Conservation (phyloP, 2,797 vertebrate genomes). For the Amblyraja radiata region DNA sequence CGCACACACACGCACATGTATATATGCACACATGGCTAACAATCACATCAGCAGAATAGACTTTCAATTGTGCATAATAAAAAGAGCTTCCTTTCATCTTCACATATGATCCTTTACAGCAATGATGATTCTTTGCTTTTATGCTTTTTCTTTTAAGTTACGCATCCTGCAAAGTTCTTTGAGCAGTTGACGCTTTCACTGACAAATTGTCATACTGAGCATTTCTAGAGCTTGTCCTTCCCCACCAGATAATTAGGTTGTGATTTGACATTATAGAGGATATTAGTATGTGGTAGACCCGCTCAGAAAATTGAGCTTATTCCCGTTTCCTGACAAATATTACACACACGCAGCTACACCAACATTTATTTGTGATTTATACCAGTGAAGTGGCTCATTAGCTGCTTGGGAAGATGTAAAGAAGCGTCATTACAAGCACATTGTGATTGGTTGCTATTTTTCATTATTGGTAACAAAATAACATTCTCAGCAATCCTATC, state of each 20-base stretch:
- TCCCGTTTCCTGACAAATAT: slow-evolving; percentile 12
- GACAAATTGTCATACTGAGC: slow-evolving; percentile 8
- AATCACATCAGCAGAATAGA: neutral
- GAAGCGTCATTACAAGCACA: neutral
- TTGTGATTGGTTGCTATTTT: slow-evolving; percentile 13
- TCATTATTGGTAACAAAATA: neutral
- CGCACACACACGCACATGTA: too few relatives aligned
- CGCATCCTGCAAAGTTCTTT: neutral
- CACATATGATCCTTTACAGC: neutral
- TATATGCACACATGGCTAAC: neutral
- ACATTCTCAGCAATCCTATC: neutral
- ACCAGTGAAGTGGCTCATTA: slow-evolving; percentile 8
- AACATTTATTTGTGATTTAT: slow-evolving; percentile 15
- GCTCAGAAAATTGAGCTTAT: slow-evolving; percentile 23
- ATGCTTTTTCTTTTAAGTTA: slow-evolving; percentile 9
- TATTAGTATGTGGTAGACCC: slow-evolving; percentile 1
- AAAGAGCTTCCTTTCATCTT: neutral
- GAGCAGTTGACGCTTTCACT: slow-evolving; percentile 18
- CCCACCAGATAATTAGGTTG: slow-evolving; percentile 16
- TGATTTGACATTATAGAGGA: neutral
- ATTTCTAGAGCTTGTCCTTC: neutral
- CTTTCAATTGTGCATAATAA: neutral
- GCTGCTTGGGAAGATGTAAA: neutral
- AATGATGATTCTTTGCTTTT: neutral
- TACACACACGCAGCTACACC: neutral